These are phyloP conservation scores for Isaurus tuberculatus DNA, from an alignment of 92 coral and sea anemone species.

Conservation along the genomic window DNA sequence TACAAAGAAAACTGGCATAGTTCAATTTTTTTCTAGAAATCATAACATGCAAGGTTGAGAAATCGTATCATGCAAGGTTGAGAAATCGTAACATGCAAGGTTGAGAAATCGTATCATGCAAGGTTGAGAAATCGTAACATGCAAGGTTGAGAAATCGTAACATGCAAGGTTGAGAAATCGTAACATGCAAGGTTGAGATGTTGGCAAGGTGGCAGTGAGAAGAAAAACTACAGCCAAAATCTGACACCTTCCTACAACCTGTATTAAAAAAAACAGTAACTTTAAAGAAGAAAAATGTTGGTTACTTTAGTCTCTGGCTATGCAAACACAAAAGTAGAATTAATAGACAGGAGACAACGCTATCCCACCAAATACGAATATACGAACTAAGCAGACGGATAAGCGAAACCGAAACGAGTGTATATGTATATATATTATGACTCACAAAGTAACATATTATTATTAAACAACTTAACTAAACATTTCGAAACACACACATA, in stretches of 20 bases:
- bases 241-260: neutral
- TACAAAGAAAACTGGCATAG: too few species aligned
- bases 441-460: neutral
- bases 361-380: neutral
- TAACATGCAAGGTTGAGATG: neutral
- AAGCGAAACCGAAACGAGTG: too few species aligned
- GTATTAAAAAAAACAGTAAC: too few species aligned
- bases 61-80: too few species aligned
- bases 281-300: too few species aligned
- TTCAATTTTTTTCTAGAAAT: too few species aligned
- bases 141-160: too few species aligned
- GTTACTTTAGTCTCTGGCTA: too few species aligned
- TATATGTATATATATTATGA: neutral
- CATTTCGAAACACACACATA: neutral
- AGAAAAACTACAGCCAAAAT: neutral
- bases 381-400: neutral
- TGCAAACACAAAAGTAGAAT: neutral
- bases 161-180: neutral
- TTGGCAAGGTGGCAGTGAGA: constrained; percentile 17
- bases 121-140: too few species aligned
- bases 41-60: too few species aligned
- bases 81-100: too few species aligned
- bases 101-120: too few species aligned
- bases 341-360: neutral
- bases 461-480: neutral